These are phyloP conservation scores for Cercopithecus mona DNA, from an alignment of 2,113 vertebrate genomes.

Conservation along the genomic window DNA sequence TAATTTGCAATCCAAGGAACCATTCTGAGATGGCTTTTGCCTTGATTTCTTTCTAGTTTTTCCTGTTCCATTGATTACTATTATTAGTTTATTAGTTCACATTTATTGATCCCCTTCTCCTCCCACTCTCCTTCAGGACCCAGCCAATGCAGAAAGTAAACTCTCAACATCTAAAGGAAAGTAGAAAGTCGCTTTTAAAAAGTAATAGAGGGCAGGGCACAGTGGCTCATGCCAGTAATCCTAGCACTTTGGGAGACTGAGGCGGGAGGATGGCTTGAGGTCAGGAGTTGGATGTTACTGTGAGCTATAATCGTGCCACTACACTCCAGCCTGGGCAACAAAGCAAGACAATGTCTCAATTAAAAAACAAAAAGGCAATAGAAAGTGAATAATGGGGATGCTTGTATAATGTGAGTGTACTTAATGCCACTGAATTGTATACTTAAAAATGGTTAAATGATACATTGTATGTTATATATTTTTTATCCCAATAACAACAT, in stretches of 20 bases:
- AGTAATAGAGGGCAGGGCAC: neutral
- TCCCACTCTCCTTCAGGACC: neutral
- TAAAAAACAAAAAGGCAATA: neutral
- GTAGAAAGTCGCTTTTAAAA: neutral
- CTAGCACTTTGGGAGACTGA: neutral
- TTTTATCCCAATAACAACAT: neutral
- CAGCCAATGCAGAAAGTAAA: neutral
- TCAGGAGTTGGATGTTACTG: neutral
- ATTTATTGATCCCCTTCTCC: neutral
- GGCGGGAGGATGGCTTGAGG: neutral
- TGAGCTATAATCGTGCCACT: too few species aligned
- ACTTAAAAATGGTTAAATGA: neutral
- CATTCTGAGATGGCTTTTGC: neutral
- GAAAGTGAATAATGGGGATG: neutral
- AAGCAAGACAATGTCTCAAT: neutral
- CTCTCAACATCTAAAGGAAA: neutral
- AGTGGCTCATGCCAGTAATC: neutral
- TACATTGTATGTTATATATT: neutral
- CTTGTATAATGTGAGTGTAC: neutral
- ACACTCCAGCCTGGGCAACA: neutral
- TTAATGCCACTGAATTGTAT: neutral
- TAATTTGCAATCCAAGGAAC: neutral
- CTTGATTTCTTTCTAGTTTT: constrained; percentile 23
- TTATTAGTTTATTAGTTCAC: constrained; percentile 31
- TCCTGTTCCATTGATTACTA: neutral